Percentiles rank a stretch among this genome's conserved stretches.
phyloP scores from a whole-genome alignment of 2,888 invertebrate genomes.

The Empis livida region DNA sequence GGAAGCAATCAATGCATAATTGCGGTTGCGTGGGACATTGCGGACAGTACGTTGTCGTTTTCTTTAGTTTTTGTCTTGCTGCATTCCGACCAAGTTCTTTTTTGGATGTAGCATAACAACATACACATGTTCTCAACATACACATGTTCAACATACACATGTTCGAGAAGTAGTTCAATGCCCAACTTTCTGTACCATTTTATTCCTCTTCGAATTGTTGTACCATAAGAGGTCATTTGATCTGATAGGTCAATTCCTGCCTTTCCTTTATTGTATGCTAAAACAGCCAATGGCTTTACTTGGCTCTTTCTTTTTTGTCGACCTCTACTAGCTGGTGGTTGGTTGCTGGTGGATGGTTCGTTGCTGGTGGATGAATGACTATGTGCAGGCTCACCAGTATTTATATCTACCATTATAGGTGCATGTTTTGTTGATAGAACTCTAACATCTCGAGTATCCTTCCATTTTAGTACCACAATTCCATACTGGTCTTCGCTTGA shows the following conservation, averaged over 20 bases:
- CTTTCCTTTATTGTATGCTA: constrained; percentile 22
- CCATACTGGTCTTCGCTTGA: constrained; percentile 20
- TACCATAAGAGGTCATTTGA: constrained; percentile 21
- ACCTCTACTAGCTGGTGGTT: background rate
- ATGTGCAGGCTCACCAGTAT: background rate
- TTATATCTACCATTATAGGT: constrained; percentile 14
- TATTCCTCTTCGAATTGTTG: constrained; percentile 17
- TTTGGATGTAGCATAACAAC: background rate
- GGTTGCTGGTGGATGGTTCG: constrained; percentile 7
- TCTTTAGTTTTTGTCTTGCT: constrained; percentile 4
- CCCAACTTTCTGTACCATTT: constrained; percentile 9
- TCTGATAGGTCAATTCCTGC: constrained; percentile 21
- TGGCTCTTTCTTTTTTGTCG: constrained; percentile 4
- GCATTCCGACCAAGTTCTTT: constrained; percentile 1
- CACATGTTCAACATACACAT: constrained; percentile 1
- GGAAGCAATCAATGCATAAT: constrained; percentile 5
- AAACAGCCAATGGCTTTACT: constrained; percentile 17
- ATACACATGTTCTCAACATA: background rate
- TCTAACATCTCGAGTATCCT: constrained; percentile 21
- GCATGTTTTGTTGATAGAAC: constrained; percentile 23
- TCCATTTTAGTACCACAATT: constrained; percentile 22
- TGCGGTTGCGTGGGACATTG: constrained; percentile 5
- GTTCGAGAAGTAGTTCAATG: constrained; percentile 1
- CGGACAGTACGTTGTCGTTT: constrained; percentile 5
- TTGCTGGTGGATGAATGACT: constrained; percentile 6